Evolutionary conservation across 2,113 vertebrate genomes (phyloP), one percentile per base, ranked within the genome.

Genomic region (Cynoglossus semilaevis): DNA sequence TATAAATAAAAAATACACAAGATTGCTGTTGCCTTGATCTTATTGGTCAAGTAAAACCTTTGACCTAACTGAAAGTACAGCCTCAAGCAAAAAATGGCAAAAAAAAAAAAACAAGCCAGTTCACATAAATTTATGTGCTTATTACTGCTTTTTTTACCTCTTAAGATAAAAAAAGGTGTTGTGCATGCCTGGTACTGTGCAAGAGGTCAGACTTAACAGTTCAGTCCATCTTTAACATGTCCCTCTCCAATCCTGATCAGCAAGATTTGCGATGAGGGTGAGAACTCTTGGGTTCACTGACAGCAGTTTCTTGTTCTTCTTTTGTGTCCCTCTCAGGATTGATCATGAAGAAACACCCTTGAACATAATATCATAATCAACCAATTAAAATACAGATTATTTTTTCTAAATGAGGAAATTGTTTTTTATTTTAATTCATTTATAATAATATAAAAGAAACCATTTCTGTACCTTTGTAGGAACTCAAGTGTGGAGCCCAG

Each of bases 211-310:
- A 36, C 35, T 43, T 43, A 14, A 43, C 41, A 43, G 41, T 43
- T 43, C 9, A 44, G 40, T 35, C 49, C 59, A 51, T 43, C 48
- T 51, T 43, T 45, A 63, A 53, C 41, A 60, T 16, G 38, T 51
- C 35, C 19, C 72, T 58, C 56, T 51, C 62, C 66, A 80, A 15
- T 75, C 63, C 9, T 53, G 57, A 48, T 74, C 65, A 14, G 72
- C 3, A 8, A 81, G 70, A 38, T 74, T 58, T 15, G 38, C 3
- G n/a, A 74, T 77, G 36, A 72, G 56, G 15, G 67, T 68, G 19
- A 72, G 37, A 36, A 81, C 67, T 68, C 60, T 54, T 22, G 63
- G 58, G 40, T 72, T 74, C 29, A 72, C 40, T 7, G 40, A 42
- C 40, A 42, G 40, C 12, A 14, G 40, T 14, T 42, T 42, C 40